Percentiles rank a stretch among this genome's conserved stretches.
phyloP scores from a whole-genome alignment of 2,797 vertebrate species.

The Botia kubotai region DNA sequence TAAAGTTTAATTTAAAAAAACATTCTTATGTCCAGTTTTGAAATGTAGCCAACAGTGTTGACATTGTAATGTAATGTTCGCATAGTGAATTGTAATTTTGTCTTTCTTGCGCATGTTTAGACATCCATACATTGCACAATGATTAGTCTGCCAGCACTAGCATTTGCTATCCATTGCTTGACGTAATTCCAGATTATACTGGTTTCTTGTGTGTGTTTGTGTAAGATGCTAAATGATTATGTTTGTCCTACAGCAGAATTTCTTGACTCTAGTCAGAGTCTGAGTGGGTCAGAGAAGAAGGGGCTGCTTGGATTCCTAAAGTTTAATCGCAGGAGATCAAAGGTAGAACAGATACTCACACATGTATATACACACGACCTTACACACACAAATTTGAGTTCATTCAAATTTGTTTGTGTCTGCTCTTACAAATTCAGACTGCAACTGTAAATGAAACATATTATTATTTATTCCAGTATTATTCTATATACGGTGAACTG shows the following conservation, averaged over 20 bases:
- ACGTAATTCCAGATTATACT: not conserved
- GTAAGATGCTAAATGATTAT: not conserved
- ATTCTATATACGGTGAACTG: not conserved
- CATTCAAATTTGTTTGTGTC: not conserved
- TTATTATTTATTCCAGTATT: not conserved
- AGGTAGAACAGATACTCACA: conserved; percentile 76
- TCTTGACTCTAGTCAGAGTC: conserved; percentile 76
- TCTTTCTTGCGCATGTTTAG: not conserved
- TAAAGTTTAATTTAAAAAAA: no score
- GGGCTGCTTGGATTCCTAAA: conserved; percentile 88
- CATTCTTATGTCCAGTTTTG: no score
- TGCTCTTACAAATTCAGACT: not conserved
- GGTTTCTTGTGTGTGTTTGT: not conserved
- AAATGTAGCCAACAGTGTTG: no score
- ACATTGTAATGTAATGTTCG: no score
- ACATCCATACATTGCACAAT: not conserved
- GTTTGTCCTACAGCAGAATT: conserved; percentile 75
- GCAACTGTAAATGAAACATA: not conserved
- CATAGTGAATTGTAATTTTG: no score
- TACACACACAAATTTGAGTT: not conserved
- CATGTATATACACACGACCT: not conserved
- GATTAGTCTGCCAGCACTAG: not conserved
- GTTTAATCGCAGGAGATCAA: conserved; percentile 82
- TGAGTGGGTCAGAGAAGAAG: conserved; percentile 83
- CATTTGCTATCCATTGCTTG: not conserved